Conservation (phyloP, 2,113 vertebrate species). For the Malaclemys terrapin region DNA sequence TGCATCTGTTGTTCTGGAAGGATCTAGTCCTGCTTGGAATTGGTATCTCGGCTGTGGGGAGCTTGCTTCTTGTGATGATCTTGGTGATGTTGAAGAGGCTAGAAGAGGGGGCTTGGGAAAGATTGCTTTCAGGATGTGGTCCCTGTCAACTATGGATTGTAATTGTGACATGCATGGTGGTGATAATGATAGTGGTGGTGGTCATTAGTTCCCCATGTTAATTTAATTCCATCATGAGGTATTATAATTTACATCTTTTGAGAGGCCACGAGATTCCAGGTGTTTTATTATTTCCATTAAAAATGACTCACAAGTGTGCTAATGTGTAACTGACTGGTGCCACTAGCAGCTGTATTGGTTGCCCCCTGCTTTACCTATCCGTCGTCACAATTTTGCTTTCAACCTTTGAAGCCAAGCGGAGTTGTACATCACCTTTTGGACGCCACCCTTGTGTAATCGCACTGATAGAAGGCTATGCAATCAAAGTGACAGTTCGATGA, state of each 20-base stretch:
- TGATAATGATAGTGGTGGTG: background rate
- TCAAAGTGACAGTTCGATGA: constrained; percentile 85
- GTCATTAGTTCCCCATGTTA: constrained; percentile 14
- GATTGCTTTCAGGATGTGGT: background rate
- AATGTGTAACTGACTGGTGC: constrained; percentile 12
- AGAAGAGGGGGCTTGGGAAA: background rate
- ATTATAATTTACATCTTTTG: background rate
- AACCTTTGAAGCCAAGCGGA: constrained; percentile 73
- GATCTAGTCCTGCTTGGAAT: background rate
- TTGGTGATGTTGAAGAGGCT: background rate
- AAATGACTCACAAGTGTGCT: background rate
- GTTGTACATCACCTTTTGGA: constrained; percentile 76
- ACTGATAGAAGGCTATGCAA: constrained; percentile 84
- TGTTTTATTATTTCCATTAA: background rate
- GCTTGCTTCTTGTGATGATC: background rate
- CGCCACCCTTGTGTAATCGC: constrained; percentile 82
- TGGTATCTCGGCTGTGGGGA: background rate
- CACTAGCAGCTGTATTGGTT: constrained; percentile 35
- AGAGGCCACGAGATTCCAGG: background rate
- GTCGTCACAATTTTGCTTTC: constrained; percentile 69
- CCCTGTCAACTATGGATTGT: background rate
- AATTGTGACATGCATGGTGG: background rate
- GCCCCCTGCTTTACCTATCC: constrained; percentile 46
- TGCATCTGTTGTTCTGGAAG: background rate
- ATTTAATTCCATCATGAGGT: background rate